Evolutionary conservation across 2,888 invertebrate species (phyloP).

Genomic region (Torymus aiolomorphi): DNA sequence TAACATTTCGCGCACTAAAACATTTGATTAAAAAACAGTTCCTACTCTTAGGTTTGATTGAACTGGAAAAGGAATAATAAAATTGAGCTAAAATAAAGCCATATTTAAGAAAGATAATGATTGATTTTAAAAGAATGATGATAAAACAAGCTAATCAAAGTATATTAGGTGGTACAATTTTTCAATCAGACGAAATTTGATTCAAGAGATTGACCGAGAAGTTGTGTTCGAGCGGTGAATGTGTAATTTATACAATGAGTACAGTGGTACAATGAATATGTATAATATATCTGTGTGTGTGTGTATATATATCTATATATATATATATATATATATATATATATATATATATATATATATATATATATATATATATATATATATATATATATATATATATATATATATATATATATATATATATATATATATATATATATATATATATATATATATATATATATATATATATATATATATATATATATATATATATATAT

Average conservation of each 20-base stretch:
- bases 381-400: no score
- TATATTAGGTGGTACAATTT: constrained; percentile 62
- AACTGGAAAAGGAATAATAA: constrained; percentile 61
- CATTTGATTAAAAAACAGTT: not conserved
- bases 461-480: no score
- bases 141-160: constrained; percentile 70
- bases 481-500: no score
- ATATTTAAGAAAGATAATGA: constrained; percentile 65
- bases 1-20: not conserved
- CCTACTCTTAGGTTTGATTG: constrained; percentile 61
- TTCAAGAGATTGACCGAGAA: constrained; percentile 64
- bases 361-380: no score
- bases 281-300: no score
- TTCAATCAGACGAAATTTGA: constrained; percentile 63
- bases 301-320: no score
- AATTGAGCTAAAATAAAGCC: constrained; percentile 71
- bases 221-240: constrained; percentile 70
- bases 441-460: no score
- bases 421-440: no score
- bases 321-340: no score
- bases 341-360: no score
- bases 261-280: constrained; percentile 61
- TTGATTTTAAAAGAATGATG: constrained; percentile 65
- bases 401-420: no score
- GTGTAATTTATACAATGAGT: constrained; percentile 76